Percentiles rank a stretch among this genome's conserved stretches.
Evolutionary conservation across 2,888 invertebrate genomes (phyloP).

Genomic region (Melinaea menophilus): DNA sequence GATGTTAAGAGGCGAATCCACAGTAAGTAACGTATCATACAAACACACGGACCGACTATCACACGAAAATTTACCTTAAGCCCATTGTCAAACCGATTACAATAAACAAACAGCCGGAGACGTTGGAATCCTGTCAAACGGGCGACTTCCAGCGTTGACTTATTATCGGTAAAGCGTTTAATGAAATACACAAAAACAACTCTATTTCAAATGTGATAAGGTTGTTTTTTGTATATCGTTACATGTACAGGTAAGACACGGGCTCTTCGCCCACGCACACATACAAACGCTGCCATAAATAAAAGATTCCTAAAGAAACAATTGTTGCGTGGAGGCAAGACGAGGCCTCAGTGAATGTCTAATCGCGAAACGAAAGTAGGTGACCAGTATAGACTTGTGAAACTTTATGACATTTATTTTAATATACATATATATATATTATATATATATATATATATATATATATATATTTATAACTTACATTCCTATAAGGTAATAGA

Average conservation of each 20-base stretch:
- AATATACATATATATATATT: no score
- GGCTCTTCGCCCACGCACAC: constrained; percentile 68
- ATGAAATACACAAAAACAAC: constrained; percentile 39
- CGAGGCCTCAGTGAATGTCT: constrained; percentile 74
- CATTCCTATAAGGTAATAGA: no score
- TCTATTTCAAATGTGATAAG: constrained; percentile 36
- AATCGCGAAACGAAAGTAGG: constrained; percentile 75
- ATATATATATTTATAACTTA: not conserved
- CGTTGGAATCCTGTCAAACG: constrained; percentile 79
- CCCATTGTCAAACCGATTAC: constrained; percentile 79
- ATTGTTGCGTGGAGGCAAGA: constrained; percentile 77
- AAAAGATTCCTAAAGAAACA: constrained; percentile 78
- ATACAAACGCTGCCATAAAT: constrained; percentile 71
- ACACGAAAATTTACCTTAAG: constrained; percentile 79
- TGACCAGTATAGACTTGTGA: constrained; percentile 77
- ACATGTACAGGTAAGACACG: constrained; percentile 72
- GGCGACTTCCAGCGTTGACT: constrained; percentile 78
- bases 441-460: not conserved
- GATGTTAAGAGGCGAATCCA: constrained; percentile 74
- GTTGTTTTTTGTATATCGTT: constrained; percentile 35
- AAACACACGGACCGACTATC: constrained; percentile 70
- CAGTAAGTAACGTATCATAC: constrained; percentile 67
- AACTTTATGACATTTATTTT: constrained; percentile 78
- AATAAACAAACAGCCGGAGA: constrained; percentile 78
- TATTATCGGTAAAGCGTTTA: constrained; percentile 76